These are phyloP conservation scores for Dreissena rostriformis DNA, from an alignment of 1,140 invertebrate genomes.

Conservation along the genomic window DNA sequence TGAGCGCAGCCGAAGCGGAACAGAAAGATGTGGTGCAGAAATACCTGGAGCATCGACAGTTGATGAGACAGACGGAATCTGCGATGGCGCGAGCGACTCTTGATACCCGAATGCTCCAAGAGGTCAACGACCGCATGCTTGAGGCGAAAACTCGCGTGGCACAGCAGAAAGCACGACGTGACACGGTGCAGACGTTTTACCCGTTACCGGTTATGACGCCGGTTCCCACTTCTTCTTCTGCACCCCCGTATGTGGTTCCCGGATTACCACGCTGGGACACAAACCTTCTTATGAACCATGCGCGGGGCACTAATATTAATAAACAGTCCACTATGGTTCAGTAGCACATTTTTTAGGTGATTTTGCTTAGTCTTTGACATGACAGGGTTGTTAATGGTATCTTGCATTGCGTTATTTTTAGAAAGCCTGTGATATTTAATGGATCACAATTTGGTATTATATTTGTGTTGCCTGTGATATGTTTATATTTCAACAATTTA, in stretches of 20 bases:
- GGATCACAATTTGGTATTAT: too few relatives aligned
- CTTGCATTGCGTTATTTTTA: too few relatives aligned
- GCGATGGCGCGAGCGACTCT: conserved; percentile 73
- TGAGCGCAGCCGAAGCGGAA: conserved; percentile 65
- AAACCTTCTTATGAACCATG: conserved; percentile 57
- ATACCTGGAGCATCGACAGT: conserved; percentile 77
- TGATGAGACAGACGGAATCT: conserved; percentile 78
- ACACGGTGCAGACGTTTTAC: conserved; percentile 71
- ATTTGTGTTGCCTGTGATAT: too few relatives aligned
- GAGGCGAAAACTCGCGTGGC: conserved; percentile 73
- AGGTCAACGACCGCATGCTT: conserved; percentile 75
- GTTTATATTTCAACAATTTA: too few relatives aligned
- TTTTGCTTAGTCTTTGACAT: background rate
- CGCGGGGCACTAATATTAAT: conserved; percentile 51
- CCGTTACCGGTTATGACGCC: conserved; percentile 67
- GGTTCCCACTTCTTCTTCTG: conserved; percentile 52
- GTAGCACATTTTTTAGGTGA: background rate
- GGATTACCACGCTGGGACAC: conserved; percentile 66
- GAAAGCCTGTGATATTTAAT: too few relatives aligned
- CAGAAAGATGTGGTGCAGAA: conserved; percentile 76
- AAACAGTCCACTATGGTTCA: conserved; percentile 64
- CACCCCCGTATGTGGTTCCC: conserved; percentile 50
- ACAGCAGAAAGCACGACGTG: conserved; percentile 70
- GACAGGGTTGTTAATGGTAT: too few relatives aligned
- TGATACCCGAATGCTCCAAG: conserved; percentile 75